phyloP scores from a whole-genome alignment of 2,888 invertebrate genomes.

The Euzetes globulus region DNA sequence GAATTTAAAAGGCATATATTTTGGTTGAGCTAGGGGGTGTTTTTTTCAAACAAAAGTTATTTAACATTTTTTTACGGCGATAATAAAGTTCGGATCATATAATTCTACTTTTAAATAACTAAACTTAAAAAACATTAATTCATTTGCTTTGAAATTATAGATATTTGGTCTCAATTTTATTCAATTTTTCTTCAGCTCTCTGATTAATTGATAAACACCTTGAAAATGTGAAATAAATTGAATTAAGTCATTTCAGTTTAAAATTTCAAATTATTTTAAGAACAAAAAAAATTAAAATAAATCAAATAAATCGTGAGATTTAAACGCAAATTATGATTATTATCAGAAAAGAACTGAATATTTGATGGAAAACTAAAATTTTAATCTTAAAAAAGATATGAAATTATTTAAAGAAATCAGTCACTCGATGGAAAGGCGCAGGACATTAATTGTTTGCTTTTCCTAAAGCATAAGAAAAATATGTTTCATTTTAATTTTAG shows the following conservation, averaged over 20 bases:
- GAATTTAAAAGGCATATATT: too few species aligned
- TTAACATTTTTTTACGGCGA: too few species aligned
- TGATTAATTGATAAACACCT: not conserved
- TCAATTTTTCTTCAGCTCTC: not conserved
- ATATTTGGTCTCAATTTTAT: not conserved
- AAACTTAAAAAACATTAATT: too few species aligned
- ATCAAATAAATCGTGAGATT: slow-evolving; percentile 13
- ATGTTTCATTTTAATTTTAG: too few species aligned
- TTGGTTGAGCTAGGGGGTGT: too few species aligned
- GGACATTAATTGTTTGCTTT: too few species aligned
- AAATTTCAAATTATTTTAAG: not conserved
- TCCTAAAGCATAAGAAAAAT: too few species aligned
- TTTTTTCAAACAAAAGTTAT: too few species aligned
- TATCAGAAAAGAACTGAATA: not conserved
- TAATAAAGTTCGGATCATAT: too few species aligned
- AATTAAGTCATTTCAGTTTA: not conserved
- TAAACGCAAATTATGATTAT: not conserved
- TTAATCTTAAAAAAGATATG: not conserved
- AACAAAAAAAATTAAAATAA: not conserved
- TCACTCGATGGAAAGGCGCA: not conserved
- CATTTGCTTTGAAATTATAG: too few species aligned
- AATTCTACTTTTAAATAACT: too few species aligned
- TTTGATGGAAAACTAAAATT: not conserved
- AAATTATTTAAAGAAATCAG: not conserved
- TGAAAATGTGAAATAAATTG: not conserved